A percentile compares a stretch with the other conserved stretches of the same genome.
These are phyloP conservation scores for Calliscelio sp. DNA, from an alignment of 2,888 invertebrate genomes.

Conservation along the genomic window DNA sequence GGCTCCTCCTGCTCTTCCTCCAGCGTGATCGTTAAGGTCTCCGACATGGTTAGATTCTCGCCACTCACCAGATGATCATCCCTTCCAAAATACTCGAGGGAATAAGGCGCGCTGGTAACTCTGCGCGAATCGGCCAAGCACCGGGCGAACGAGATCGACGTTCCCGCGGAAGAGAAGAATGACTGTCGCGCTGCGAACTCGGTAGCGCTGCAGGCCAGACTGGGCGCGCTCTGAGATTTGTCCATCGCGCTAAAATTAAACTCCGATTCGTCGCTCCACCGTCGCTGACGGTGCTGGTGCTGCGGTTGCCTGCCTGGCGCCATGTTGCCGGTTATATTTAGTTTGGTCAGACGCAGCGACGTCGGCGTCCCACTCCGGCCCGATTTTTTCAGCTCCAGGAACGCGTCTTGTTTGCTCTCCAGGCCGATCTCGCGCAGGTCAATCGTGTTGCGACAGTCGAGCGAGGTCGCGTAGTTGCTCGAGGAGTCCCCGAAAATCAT, in stretches of 20 bases:
- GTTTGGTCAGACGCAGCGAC: conserved; percentile 80
- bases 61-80: too few species aligned
- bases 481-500: conserved; percentile 83
- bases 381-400: conserved; percentile 81
- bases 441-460: conserved; percentile 84
- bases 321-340: conserved; percentile 83
- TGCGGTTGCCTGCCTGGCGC: conserved; percentile 76
- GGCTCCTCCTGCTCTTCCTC: conserved; percentile 73
- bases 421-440: conserved; percentile 84
- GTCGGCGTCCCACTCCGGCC: conserved; percentile 79
- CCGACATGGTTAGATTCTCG: conserved; percentile 75
- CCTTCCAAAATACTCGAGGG: conserved; percentile 83
- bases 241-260: conserved; percentile 86
- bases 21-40: conserved; percentile 64
- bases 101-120: conserved; percentile 89
- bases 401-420: conserved; percentile 80
- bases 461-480: conserved; percentile 79
- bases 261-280: conserved; percentile 78
- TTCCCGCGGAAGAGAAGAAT: conserved; percentile 71
- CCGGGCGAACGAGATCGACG: conserved; percentile 64
- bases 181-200: conserved; percentile 75
- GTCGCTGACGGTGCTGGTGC: conserved; percentile 76
- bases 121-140: conserved; percentile 84
- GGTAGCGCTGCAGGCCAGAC: conserved; percentile 83
- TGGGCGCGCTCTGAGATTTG: conserved; percentile 85